Evolutionary conservation across 1,140 invertebrate genomes (phyloP).

Genomic region (Drosophila fuyamai): DNA sequence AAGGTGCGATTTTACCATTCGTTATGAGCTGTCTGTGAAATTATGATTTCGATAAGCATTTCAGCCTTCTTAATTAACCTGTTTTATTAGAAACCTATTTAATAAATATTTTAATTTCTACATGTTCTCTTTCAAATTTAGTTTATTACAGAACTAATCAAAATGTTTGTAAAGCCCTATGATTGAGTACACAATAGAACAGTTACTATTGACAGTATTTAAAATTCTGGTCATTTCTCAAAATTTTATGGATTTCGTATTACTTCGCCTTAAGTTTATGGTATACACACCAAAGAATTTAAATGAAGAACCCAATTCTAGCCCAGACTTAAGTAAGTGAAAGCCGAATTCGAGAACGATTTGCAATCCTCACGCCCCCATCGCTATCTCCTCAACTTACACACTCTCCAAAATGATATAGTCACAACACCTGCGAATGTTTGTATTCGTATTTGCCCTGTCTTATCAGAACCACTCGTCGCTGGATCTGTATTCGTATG

Average conservation of each 20-base stretch:
- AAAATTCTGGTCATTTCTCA: neutral
- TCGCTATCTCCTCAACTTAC: constrained; percentile 23
- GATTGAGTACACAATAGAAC: too few relatives aligned
- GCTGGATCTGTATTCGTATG: constrained; percentile 12
- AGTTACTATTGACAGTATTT: neutral
- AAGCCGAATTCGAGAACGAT: constrained; percentile 20
- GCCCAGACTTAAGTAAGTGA: constrained; percentile 20
- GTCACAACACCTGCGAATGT: constrained; percentile 33
- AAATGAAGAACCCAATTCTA: constrained; percentile 23
- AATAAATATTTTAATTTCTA: neutral
- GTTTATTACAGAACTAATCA: too few relatives aligned
- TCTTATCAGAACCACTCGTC: constrained; percentile 61
- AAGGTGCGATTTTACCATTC: constrained; percentile 19
- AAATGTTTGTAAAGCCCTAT: neutral
- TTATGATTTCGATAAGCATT: constrained; percentile 3
- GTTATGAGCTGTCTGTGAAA: constrained; percentile 1
- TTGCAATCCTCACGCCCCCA: constrained; percentile 45
- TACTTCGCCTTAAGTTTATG: too few relatives aligned
- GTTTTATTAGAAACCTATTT: neutral
- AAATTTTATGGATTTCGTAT: neutral
- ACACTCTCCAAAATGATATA: constrained; percentile 24
- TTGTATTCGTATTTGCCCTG: constrained; percentile 40
- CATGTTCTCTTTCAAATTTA: too few relatives aligned
- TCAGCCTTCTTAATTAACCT: neutral
- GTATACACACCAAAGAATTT: constrained; percentile 1